These are phyloP conservation scores for Mergus octosetaceus DNA, from an alignment of 2,797 vertebrate species.

Conservation along the genomic window DNA sequence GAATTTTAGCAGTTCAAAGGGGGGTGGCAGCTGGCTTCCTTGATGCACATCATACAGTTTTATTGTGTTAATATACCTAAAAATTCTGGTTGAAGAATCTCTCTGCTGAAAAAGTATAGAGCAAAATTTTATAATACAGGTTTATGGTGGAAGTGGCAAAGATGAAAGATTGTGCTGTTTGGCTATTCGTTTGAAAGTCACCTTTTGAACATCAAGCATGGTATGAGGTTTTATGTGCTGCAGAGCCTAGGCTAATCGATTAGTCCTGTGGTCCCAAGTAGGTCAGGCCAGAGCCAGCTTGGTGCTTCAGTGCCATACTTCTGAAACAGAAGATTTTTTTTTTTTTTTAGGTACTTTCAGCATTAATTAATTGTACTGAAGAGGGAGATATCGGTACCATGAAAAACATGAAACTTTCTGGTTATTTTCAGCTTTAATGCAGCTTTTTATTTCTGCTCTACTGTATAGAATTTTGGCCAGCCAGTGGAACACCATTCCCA, in stretches of 20 bases:
- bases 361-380: background rate
- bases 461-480: background rate
- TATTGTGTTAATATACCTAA: background rate
- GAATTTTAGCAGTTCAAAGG: background rate
- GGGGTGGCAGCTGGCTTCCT: background rate
- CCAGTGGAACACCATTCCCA: background rate
- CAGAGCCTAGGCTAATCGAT: background rate
- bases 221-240: background rate
- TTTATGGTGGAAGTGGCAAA: background rate
- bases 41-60: background rate
- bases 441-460: background rate
- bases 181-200: background rate
- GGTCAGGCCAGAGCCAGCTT: background rate
- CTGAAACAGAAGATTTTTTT: background rate
- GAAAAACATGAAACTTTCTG: background rate
- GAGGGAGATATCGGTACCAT: accelerated
- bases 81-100: background rate
- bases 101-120: background rate
- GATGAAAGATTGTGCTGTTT: background rate
- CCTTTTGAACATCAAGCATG: background rate
- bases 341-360: background rate
- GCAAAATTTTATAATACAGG: background rate
- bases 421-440: background rate
- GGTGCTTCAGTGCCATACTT: background rate
- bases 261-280: background rate